These are phyloP conservation scores for Pollimyrus isidori DNA, from an alignment of 2,113 vertebrate species.

Conservation along the genomic window DNA sequence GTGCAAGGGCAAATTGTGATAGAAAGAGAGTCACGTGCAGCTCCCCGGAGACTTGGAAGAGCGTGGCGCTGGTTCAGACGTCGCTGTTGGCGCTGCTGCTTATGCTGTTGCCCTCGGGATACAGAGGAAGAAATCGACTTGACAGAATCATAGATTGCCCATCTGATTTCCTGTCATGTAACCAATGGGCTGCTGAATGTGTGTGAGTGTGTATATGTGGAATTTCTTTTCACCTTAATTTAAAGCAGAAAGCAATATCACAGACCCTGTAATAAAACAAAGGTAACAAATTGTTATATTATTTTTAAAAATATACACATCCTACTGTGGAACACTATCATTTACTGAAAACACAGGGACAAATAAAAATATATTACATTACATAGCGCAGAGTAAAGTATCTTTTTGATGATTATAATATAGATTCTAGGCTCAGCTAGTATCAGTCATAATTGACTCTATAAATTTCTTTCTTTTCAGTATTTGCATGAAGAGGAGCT, in stretches of 20 bases:
- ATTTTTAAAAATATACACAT: neutral
- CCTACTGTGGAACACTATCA: neutral
- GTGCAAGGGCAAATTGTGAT: neutral
- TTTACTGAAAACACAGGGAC: neutral
- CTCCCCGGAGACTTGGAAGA: neutral
- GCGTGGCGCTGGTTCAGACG: neutral
- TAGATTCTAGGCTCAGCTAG: neutral
- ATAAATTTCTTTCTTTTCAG: neutral
- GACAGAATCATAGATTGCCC: neutral
- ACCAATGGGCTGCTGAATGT: neutral
- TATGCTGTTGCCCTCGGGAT: neutral
- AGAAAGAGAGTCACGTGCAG: neutral
- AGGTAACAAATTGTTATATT: neutral
- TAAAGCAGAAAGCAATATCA: neutral
- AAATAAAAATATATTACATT: neutral
- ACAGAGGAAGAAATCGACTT: conserved; percentile 9
- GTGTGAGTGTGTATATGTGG: neutral
- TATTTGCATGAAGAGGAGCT: conserved; percentile 9
- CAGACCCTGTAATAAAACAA: neutral
- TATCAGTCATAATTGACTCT: neutral
- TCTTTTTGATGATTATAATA: neutral
- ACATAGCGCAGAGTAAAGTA: neutral
- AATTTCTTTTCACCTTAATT: neutral
- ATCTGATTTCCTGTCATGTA: neutral
- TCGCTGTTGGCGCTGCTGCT: conserved; percentile 8